These are phyloP conservation scores for Aphodius sticticus DNA, from an alignment of 2,888 invertebrate genomes.

Conservation along the genomic window DNA sequence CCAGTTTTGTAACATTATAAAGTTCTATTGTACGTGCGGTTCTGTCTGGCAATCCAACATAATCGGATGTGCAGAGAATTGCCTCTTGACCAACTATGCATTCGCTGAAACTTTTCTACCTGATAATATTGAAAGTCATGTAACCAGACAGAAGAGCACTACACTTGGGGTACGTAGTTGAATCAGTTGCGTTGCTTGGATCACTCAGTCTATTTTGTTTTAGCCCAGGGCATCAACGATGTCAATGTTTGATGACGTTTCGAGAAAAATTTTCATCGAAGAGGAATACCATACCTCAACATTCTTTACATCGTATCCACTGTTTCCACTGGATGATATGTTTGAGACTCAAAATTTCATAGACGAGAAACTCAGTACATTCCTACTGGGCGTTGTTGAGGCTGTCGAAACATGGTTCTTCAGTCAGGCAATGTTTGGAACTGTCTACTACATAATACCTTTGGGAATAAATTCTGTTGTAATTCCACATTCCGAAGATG, in stretches of 20 bases:
- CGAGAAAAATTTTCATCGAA: background rate
- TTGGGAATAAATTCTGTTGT: conserved; percentile 11
- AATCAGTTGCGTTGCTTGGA: background rate
- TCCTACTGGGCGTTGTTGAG: conserved; percentile 4
- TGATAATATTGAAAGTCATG: background rate
- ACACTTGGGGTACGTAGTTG: background rate
- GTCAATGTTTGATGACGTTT: background rate
- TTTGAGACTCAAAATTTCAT: background rate
- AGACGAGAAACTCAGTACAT: background rate
- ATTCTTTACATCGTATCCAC: conserved; percentile 21
- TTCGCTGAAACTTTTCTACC: conserved; percentile 35
- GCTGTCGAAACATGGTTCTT: conserved; percentile 21
- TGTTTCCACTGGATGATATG: background rate
- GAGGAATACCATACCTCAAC: conserved; percentile 10
- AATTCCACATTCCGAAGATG: background rate
- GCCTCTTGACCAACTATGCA: conserved; percentile 52
- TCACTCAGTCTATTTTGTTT: background rate
- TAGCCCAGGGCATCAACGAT: background rate
- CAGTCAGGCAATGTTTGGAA: conserved; percentile 17
- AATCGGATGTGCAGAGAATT: conserved; percentile 52
- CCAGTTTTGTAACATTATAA: background rate
- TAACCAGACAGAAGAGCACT: background rate
- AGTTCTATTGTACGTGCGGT: conserved; percentile 46
- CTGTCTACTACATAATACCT: conserved; percentile 15
- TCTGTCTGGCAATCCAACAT: conserved; percentile 40